Conservation (phyloP, 37 sponge, comb jelly and placozoan genomes). For the Ianthella basta region DNA sequence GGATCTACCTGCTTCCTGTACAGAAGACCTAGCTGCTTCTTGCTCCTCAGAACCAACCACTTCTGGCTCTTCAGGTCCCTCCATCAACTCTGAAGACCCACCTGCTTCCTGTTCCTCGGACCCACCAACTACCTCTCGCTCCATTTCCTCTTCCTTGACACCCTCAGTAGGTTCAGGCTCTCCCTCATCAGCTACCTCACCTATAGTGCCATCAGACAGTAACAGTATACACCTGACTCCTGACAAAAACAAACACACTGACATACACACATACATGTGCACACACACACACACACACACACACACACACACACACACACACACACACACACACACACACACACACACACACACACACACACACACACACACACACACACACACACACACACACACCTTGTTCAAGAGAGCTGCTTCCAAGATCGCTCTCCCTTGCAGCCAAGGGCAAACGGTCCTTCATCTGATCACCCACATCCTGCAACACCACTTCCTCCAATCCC, state of each 20-base stretch:
- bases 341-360: conserved; percentile 21
- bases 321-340: conserved; percentile 10
- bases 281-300: neutral
- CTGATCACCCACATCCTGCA: neutral
- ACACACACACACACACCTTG: conserved; percentile 19
- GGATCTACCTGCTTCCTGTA: too few species aligned
- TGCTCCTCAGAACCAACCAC: neutral
- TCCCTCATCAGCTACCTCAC: neutral
- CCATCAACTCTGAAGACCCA: neutral
- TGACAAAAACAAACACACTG: neutral
- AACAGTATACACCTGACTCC: neutral
- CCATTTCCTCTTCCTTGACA: conserved; percentile 1
- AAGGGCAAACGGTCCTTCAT: neutral
- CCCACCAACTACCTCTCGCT: neutral
- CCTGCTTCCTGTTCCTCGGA: neutral
- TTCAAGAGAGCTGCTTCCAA: too few species aligned
- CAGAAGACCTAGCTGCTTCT: too few species aligned
- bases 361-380: conserved; percentile 25
- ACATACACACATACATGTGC: neutral
- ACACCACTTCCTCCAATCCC: neutral
- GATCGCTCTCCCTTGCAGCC: neutral
- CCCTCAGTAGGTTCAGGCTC: neutral
- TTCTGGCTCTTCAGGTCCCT: neutral
- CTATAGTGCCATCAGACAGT: neutral
- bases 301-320: neutral